phyloP scores from a whole-genome alignment of 2,113 vertebrate species.

The Cacatua alba region DNA sequence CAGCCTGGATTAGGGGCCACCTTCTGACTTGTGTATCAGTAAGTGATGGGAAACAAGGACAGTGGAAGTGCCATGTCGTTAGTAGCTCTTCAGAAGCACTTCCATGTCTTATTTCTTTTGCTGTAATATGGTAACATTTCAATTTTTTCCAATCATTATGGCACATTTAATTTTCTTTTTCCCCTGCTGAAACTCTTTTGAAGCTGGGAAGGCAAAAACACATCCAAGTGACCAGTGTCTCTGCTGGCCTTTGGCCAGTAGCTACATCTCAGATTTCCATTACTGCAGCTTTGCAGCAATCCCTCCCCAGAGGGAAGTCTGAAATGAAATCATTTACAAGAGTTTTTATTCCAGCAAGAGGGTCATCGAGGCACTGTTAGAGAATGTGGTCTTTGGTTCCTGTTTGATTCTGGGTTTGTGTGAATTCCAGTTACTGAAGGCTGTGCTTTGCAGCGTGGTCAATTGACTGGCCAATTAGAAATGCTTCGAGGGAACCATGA shows the following conservation, averaged over 20 bases:
- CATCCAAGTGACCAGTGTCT: neutral
- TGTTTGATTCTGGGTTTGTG: neutral
- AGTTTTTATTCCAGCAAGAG: neutral
- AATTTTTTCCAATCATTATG: neutral
- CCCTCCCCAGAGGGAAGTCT: neutral
- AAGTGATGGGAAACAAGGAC: neutral
- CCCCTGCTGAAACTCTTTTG: neutral
- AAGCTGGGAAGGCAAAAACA: neutral
- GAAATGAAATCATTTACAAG: neutral
- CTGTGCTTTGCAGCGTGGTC: neutral
- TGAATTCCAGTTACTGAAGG: neutral
- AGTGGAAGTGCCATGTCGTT: neutral
- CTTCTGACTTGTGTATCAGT: neutral
- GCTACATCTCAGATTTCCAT: conserved; percentile 8
- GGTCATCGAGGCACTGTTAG: neutral
- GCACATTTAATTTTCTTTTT: conserved; percentile 6
- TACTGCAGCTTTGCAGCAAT: neutral
- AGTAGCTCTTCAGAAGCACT: neutral
- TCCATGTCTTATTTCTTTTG: neutral
- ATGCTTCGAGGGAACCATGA: neutral
- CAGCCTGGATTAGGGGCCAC: neutral
- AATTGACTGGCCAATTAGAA: neutral
- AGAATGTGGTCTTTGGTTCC: neutral
- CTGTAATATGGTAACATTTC: neutral
- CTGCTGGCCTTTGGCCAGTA: neutral